A percentile compares a stretch with the other conserved stretches of the same genome.
These are phyloP conservation scores for Pseudopleuronectes americanus DNA, from an alignment of 2,797 vertebrate genomes.

Conservation along the genomic window DNA sequence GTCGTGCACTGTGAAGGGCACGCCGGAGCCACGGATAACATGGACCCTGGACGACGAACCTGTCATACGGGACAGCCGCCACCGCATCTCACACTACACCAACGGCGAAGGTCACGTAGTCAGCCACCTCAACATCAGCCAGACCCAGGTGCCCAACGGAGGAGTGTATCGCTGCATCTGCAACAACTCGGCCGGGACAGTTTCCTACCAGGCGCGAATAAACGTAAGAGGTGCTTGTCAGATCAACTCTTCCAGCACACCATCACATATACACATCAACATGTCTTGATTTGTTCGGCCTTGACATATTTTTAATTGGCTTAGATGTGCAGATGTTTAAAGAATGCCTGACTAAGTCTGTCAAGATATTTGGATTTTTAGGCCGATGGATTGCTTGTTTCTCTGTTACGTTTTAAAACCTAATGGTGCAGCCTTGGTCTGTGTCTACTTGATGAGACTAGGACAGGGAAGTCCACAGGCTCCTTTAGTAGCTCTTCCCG, in stretches of 20 bases:
- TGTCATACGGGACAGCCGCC: slow-evolving; percentile 90
- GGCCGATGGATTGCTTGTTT: background rate
- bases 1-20: slow-evolving; percentile 96
- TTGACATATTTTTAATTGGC: slow-evolving; percentile 47
- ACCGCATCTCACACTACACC: slow-evolving; percentile 93
- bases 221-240: slow-evolving; percentile 99
- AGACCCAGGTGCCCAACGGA: slow-evolving; percentile 94
- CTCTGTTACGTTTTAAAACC: background rate
- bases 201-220: slow-evolving; percentile 99
- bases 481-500: slow-evolving; percentile 1
- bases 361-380: slow-evolving; percentile 39
- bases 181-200: slow-evolving; percentile 98
- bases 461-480: background rate
- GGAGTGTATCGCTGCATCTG: slow-evolving; percentile 98
- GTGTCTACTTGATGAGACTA: slow-evolving; percentile 13
- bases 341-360: slow-evolving; percentile 51
- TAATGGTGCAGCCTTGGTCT: background rate
- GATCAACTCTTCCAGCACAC: slow-evolving; percentile 98
- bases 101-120: slow-evolving; percentile 92
- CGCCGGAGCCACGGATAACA: slow-evolving; percentile 91
- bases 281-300: slow-evolving; percentile 69
- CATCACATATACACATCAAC: slow-evolving; percentile 83
- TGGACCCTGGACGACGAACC: slow-evolving; percentile 98
- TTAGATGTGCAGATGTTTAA: slow-evolving; percentile 12
- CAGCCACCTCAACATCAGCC: slow-evolving; percentile 98